Base-by-base conservation (phyloP, 1,140 invertebrate genomes). In the Akabosia matsudoensis region DNA sequence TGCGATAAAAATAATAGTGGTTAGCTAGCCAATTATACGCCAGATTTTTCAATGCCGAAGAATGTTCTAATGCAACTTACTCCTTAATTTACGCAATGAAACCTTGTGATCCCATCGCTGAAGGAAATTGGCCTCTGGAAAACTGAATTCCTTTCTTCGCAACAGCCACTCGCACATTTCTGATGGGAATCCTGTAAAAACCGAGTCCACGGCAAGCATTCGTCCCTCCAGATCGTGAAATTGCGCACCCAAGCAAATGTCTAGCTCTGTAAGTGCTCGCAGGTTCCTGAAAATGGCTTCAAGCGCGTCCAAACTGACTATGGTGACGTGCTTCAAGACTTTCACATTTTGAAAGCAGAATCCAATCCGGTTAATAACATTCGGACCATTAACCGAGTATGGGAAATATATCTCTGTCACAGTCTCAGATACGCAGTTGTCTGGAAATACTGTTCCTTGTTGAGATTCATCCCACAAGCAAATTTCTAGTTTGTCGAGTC, bases 291-390 rank as follows among this genome's bases (percentile, higher is more conserved):
- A 72, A 22, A 72, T 72, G 13, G 24, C n/a, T 4, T 3, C 10
- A 3, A 72, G n/a, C 45, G 70, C 34, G 34, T 34, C 33, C 2
- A 51, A 72, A 3, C 13, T 22, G 2, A 16, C 37, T 7, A 72
- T 22, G 1, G 26, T 28, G 22, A 72, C 70, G 16, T 72, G n/a
- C 34, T 22, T 34, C 1, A 72, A 28, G 18, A 45, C 30, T 28
- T 51, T 72, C 70, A 72, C 34, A 22, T 72, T 72, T 28, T 34
- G 70, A 37, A 72, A 72, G 33, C 70, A 72, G 33, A 37, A 24
- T 16, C 70, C 33, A 34, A 72, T 45, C 13, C 70, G 30, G 33
- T 13, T 34, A 24, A 72, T 45, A 16, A 72, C 37, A 26, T n/a
- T 16, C 18, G 70, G 31, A 4, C n/a, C 26, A 3, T 1, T 51